Base-by-base conservation (phyloP, 2,888 invertebrate species). In the Lypha dubia region DNA sequence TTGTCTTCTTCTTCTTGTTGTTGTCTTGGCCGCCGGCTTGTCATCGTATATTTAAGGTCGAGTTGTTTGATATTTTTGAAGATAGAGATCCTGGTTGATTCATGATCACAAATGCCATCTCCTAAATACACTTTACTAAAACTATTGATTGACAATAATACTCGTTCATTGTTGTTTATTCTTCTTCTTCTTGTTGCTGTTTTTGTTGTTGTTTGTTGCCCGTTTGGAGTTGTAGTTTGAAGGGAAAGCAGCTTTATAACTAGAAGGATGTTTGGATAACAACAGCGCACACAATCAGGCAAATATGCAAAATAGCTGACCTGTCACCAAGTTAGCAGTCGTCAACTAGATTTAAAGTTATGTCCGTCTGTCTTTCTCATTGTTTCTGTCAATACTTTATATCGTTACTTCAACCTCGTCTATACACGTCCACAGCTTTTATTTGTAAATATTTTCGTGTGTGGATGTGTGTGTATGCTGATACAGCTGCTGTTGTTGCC, bases 231-330 rank as follows among this genome's bases (percentile, higher is more conserved):
- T n/a, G n/a, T 46, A 49, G 17, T 28, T 62, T 62, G 38, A 68
- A 68, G 60, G 60, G 68, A 77, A 68, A 77, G 67, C 67, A 68
- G n/a, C 17, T 20, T 20, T 53, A 53, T 15, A 13, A 46, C 38
- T 51, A 35, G 62, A 73, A 49, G 79, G 51, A 81, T 76, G 60
- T 44, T 35, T 60, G 44, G 15, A 24, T 51, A 67, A 28, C 35
- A 62, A n/a, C 53, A 62, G 46, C n/a, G n/a, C 53, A 35, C 5
- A 20, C 56, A 60, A 11, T 17, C 51, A 62, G 46, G 22, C 65
- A 91, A 88, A 90, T 90, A 90, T 90, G 90, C 90, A 90, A 90
- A 90, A 90, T 90, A 90, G 90, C 90, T 91, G 90, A 91, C 90
- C 90, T 90, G 89, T 89, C 91, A 89, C 87, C 90, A 89, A 85